phyloP scores from a whole-genome alignment of 1,140 invertebrate genomes.

The Hycleus phaleratus region DNA sequence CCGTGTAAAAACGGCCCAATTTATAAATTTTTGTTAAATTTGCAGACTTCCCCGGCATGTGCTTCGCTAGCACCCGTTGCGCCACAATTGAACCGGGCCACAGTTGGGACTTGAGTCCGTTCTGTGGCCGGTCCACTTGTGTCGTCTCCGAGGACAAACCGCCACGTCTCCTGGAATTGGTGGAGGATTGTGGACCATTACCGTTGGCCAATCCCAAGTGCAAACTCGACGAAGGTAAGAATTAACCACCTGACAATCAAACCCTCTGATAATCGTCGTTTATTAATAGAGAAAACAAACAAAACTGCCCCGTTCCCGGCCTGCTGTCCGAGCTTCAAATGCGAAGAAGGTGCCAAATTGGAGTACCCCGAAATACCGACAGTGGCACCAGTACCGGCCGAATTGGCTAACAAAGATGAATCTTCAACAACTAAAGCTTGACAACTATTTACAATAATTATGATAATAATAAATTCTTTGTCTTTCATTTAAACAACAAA shows the following conservation, averaged over 20 bases:
- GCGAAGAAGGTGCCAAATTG: conserved; percentile 71
- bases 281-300: conserved; percentile 63
- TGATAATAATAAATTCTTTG: too few species aligned
- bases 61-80: conserved; percentile 82
- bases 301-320: conserved; percentile 78
- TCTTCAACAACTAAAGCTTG: too few species aligned
- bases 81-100: conserved; percentile 75
- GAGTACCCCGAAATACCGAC: conserved; percentile 77
- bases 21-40: conserved; percentile 23
- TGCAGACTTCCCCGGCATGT: conserved; percentile 81
- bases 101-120: conserved; percentile 75
- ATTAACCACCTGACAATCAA: background rate
- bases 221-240: conserved; percentile 61
- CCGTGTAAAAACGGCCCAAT: background rate
- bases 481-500: too few species aligned
- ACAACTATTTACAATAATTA: too few species aligned
- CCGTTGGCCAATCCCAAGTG: conserved; percentile 79
- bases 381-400: conserved; percentile 44
- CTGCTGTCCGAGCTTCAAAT: conserved; percentile 78
- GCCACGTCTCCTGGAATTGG: conserved; percentile 68
- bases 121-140: conserved; percentile 81
- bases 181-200: conserved; percentile 80
- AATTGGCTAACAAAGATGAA: too few species aligned
- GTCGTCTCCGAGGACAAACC: conserved; percentile 65
- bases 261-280: too few species aligned